These are phyloP conservation scores for Epizoanthus fatuus DNA, from an alignment of 92 coral and sea anemone genomes.

Conservation along the genomic window DNA sequence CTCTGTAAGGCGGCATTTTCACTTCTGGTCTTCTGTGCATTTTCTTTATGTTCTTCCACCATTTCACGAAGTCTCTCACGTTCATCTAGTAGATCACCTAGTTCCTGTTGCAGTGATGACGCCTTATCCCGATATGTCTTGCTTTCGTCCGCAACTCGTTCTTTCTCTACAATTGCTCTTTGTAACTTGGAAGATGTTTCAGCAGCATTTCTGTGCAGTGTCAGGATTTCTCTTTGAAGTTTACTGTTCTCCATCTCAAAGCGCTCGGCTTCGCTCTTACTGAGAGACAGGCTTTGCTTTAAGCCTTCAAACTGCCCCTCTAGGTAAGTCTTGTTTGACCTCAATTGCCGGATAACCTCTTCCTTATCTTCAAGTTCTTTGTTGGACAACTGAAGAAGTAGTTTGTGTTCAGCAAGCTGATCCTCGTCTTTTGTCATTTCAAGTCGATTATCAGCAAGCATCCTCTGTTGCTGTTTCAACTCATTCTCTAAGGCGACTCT, in stretches of 20 bases:
- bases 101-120: conserved; percentile 58
- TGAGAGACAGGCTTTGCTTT: conserved; percentile 71
- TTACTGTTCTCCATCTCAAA: conserved; percentile 68
- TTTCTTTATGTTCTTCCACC: conserved; percentile 73
- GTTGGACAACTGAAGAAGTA: conserved; percentile 74
- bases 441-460: conserved; percentile 33
- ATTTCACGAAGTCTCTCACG: conserved; percentile 60
- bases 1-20: conserved; percentile 67
- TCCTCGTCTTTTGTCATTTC: conserved; percentile 61
- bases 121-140: conserved; percentile 65
- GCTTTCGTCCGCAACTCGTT: conserved; percentile 70
- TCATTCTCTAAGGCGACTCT: conserved; percentile 50
- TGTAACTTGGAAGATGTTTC: conserved; percentile 82
- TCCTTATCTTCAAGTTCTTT: conserved; percentile 82
- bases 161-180: conserved; percentile 62
- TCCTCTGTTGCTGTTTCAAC: conserved; percentile 23
- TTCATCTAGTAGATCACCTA: conserved; percentile 69
- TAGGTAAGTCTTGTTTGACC: conserved; percentile 72
- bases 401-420: conserved; percentile 69
- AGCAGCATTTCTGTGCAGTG: conserved; percentile 68
- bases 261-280: conserved; percentile 81
- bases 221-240: conserved; percentile 80
- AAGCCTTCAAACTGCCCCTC: conserved; percentile 83
- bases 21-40: conserved; percentile 72
- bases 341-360: conserved; percentile 78